These are phyloP conservation scores for Philaenus spumarius DNA, from an alignment of 1,140 invertebrate species.

Conservation along the genomic window DNA sequence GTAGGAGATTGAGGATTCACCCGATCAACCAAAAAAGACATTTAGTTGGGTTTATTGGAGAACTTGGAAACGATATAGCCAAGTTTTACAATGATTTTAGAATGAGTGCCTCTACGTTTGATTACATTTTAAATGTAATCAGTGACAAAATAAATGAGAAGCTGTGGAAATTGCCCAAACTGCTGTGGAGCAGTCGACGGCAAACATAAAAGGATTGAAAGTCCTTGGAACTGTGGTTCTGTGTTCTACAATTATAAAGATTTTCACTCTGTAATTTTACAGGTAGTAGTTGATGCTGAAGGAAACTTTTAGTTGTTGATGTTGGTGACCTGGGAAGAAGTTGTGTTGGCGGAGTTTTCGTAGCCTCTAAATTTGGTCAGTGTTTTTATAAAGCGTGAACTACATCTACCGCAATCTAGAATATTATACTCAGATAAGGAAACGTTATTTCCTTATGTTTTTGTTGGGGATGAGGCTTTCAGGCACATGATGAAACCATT, in stretches of 20 bases:
- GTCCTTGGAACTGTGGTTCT: slow-evolving; percentile 31
- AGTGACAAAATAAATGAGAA: too few species aligned
- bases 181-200: slow-evolving; percentile 18
- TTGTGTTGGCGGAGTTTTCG: slow-evolving; percentile 41
- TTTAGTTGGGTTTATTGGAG: too few species aligned
- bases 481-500: slow-evolving; percentile 44
- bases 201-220: slow-evolving; percentile 9
- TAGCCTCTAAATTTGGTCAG: slow-evolving; percentile 23
- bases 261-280: slow-evolving; percentile 40
- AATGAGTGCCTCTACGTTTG: too few species aligned
- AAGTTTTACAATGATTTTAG: too few species aligned
- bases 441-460: slow-evolving; percentile 7
- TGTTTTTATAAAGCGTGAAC: slow-evolving; percentile 18
- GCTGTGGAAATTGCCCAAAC: slow-evolving; percentile 38
- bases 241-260: slow-evolving; percentile 43
- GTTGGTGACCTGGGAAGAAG: slow-evolving; percentile 39
- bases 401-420: slow-evolving; percentile 3
- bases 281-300: slow-evolving; percentile 42
- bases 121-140: too few species aligned
- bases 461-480: slow-evolving; percentile 32
- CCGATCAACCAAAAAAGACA: too few species aligned
- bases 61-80: too few species aligned
- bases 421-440: slow-evolving; percentile 5
- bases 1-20: too few species aligned
- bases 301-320: slow-evolving; percentile 41